Evolutionary conservation across 2,113 vertebrate genomes (phyloP), one percentile per base, ranked within the genome.

Genomic region (Lasiurus cinereus): DNA sequence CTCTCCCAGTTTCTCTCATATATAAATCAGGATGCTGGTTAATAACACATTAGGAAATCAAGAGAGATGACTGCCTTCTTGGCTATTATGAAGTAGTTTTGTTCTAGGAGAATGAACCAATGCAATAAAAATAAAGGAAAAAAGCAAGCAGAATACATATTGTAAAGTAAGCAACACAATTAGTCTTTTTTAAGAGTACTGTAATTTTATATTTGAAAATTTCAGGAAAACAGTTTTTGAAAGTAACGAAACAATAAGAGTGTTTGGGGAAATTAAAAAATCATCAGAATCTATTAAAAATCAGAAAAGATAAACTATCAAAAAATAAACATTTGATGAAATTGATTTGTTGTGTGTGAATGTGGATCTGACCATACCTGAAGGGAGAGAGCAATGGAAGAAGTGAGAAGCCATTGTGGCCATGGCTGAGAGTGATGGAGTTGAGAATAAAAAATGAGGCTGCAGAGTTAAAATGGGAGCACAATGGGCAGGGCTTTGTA

Each of bases 151-250:
- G 18, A 92, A 62, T 88, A 64, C 54, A 64, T 90, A 78, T 18
- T 80, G 2, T 43, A 33, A 88, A 76, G 84, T 43, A 52, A 27
- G 24, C 16, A 77, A 80, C 14, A 90, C 13, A 54, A 52, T 56
- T 52, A 64, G 62, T 83, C 52, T 78, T 88, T 79, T 52, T 67
- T 52, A 74, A 59, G 27, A 91, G 84, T 46, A 4, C 74, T 33
- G 14, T 14, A 59, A 84, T 72, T 79, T 88, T 56, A 43, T 46
- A 73, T 73, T 62, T 62, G 50, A 89, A 94, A 84, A 72, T 66
- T 78, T 36, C 2, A 88, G 10, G 21, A 85, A 46, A 67, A 80
- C 4, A 80, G 16, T 66, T 72, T 1, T 83, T n/a, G 6, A 79
- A 89, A 62, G 1, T 69, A 79, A 29, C 14, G 36, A 87, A 48